Conservation (phyloP, 1,140 invertebrate genomes). For the Conopomorpha cramerella region DNA sequence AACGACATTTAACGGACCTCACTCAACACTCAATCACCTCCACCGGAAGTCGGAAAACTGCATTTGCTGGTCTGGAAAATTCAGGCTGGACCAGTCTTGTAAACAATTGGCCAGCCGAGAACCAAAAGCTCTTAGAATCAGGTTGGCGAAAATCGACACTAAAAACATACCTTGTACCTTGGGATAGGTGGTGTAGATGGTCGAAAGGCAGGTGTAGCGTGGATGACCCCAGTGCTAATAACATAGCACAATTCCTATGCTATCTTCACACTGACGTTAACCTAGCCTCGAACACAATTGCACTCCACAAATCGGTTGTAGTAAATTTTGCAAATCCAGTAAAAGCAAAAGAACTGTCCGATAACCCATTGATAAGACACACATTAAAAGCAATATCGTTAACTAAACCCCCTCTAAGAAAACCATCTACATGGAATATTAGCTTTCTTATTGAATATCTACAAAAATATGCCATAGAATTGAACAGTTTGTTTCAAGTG, state of each 20-base stretch:
- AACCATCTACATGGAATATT: not conserved
- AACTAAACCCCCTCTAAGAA: not conserved
- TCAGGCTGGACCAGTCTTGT: slow-evolving; percentile 6
- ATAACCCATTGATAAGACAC: not conserved
- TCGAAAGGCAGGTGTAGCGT: not conserved
- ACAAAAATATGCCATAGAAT: not conserved
- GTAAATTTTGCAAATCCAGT: slow-evolving; percentile 5
- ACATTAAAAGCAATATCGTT: not conserved
- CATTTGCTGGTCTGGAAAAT: slow-evolving; percentile 9
- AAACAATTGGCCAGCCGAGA: not conserved
- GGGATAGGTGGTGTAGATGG: not conserved
- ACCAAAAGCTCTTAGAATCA: not conserved
- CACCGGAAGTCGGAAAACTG: slow-evolving; percentile 2
- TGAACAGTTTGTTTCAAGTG: slow-evolving; percentile 15
- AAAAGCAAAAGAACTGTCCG: not conserved
- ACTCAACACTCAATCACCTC: not conserved
- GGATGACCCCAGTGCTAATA: not conserved
- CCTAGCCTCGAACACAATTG: slow-evolving; percentile 4
- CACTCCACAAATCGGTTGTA: slow-evolving; percentile 8
- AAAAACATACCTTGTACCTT: not conserved
- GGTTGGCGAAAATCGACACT: not conserved
- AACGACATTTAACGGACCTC: slow-evolving; percentile 1
- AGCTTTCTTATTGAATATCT: not conserved
- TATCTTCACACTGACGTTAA: slow-evolving; percentile 4
- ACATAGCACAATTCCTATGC: not conserved